Conservation (phyloP, 2,797 vertebrate genomes). For the Cyclopterus lumpus region DNA sequence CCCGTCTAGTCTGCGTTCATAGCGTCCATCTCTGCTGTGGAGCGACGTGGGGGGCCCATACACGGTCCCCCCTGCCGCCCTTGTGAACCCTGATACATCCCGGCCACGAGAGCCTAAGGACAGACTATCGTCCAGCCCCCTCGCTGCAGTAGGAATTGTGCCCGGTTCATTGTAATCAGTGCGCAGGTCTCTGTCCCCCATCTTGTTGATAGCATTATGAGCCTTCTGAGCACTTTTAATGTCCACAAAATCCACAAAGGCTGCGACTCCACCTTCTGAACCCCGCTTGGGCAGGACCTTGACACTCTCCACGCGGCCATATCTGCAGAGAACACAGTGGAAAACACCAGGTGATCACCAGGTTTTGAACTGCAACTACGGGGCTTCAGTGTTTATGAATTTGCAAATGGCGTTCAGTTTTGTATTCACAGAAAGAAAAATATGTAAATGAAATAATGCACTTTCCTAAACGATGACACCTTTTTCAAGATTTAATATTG, state of each 20-base stretch:
- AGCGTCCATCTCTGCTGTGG: constrained; percentile 99
- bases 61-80: constrained; percentile 93
- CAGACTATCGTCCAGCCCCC: constrained; percentile 98
- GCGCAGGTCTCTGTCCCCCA: constrained; percentile 99
- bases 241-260: constrained; percentile 99
- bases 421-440: not conserved
- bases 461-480: not conserved
- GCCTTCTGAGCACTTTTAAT: constrained; percentile 99
- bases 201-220: constrained; percentile 99
- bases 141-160: constrained; percentile 96
- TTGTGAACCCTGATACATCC: constrained; percentile 99
- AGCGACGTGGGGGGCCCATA: constrained; percentile 95
- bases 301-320: constrained; percentile 99
- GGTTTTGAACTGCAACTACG: not conserved
- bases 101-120: constrained; percentile 93
- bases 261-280: constrained; percentile 98
- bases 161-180: constrained; percentile 99
- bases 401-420: not conserved
- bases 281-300: constrained; percentile 99
- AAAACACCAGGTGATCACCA: constrained; percentile 21
- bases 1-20: constrained; percentile 99
- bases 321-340: constrained; percentile 81
- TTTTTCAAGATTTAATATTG: not conserved
- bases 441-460: not conserved
- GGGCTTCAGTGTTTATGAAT: not conserved